These are phyloP conservation scores for Pyxicephalus adspersus DNA, from an alignment of 2,113 vertebrate genomes.

Conservation along the genomic window DNA sequence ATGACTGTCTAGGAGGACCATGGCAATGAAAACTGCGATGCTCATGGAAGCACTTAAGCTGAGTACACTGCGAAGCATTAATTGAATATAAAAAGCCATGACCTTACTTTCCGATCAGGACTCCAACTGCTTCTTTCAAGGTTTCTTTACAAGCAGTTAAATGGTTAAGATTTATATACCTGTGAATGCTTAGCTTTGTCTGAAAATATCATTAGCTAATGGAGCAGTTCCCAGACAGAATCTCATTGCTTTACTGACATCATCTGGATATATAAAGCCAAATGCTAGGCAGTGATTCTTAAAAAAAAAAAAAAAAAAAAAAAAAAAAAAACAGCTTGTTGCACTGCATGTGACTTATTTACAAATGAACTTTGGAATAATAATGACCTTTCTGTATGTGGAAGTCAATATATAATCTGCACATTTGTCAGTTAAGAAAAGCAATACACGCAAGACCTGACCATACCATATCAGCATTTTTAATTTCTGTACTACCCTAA, in stretches of 20 bases:
- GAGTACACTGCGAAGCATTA: too few relatives aligned
- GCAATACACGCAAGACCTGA: background rate
- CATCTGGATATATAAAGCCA: background rate
- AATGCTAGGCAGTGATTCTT: conserved; percentile 1
- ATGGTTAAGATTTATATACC: conserved; percentile 9
- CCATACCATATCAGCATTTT: too few relatives aligned
- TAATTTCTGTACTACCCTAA: too few relatives aligned
- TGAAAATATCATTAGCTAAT: conserved; percentile 36
- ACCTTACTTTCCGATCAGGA: too few relatives aligned
- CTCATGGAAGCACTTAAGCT: too few relatives aligned
- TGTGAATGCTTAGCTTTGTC: conserved; percentile 1
- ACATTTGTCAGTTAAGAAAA: background rate
- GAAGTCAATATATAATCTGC: background rate
- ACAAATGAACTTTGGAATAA: background rate
- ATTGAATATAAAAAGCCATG: too few relatives aligned
- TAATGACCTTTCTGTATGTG: background rate
- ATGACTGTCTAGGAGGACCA: too few relatives aligned
- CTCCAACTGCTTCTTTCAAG: too few relatives aligned
- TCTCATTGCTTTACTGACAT: conserved; percentile 37
- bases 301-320: too few relatives aligned
- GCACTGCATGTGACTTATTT: background rate
- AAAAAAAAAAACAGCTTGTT: too few relatives aligned
- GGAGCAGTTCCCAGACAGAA: conserved; percentile 23
- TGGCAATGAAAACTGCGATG: too few relatives aligned
- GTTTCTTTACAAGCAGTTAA: background rate